A percentile compares a stretch with the other conserved stretches of the same genome.
Conservation (phyloP, 2,797 vertebrate genomes). For the Argentina silus region DNA sequence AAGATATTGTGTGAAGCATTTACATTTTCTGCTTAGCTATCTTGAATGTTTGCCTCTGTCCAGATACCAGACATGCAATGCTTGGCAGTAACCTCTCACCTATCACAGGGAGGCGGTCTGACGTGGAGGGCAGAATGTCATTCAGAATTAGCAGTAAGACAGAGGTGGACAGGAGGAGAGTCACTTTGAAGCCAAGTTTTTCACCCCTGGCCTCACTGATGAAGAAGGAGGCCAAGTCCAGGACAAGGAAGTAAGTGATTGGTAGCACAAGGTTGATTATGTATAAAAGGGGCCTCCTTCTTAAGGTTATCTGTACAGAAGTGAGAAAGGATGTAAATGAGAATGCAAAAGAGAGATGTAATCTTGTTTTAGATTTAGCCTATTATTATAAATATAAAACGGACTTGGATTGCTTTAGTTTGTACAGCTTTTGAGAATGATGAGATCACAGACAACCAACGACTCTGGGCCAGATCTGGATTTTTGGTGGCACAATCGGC, state of each 20-base stretch:
- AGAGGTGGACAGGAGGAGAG: conserved; percentile 81
- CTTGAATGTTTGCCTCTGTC: no score
- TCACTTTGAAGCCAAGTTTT: conserved; percentile 82
- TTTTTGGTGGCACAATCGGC: no score
- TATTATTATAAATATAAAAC: no score
- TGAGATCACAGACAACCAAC: no score
- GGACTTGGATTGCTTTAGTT: no score
- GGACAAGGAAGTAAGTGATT: conserved; percentile 69
- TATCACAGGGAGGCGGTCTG: conserved; percentile 73
- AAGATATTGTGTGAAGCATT: no score
- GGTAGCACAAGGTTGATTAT: conserved; percentile 80
- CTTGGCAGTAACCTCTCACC: conserved; percentile 64
- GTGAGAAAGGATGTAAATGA: conserved; percentile 31
- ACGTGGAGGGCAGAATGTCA: conserved; percentile 81
- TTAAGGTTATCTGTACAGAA: conserved; percentile 63
- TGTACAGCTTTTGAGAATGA: no score
- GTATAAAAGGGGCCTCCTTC: conserved; percentile 63
- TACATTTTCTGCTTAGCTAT: no score
- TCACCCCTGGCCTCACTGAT: conserved; percentile 71
- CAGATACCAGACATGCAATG: no score
- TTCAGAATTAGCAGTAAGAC: conserved; percentile 82
- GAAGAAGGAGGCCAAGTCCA: conserved; percentile 80
- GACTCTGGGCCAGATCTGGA: no score
- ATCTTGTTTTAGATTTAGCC: no score
- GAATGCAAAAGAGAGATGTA: not conserved